These are phyloP conservation scores for Dryobotodes eremita DNA, from an alignment of 2,888 invertebrate species.

Conservation along the genomic window DNA sequence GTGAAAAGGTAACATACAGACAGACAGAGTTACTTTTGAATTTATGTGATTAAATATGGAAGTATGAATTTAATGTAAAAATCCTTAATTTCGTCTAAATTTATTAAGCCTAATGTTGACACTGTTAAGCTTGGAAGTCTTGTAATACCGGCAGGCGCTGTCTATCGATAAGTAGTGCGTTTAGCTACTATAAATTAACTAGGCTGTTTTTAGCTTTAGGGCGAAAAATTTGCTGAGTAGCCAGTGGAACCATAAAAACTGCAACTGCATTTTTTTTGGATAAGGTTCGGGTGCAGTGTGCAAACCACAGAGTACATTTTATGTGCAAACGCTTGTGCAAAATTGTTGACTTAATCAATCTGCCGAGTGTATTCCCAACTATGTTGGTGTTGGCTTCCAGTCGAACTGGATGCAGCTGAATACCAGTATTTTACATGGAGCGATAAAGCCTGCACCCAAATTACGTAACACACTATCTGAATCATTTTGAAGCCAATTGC, in stretches of 20 bases:
- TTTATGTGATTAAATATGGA: too few relatives aligned
- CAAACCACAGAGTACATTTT: too few relatives aligned
- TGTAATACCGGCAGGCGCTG: neutral
- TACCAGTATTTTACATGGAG: neutral
- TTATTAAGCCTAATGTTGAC: conserved; percentile 1
- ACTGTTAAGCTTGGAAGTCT: neutral
- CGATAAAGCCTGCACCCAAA: neutral
- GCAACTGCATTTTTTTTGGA: neutral
- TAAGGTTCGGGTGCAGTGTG: neutral
- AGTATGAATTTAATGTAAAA: neutral
- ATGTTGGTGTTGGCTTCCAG: neutral
- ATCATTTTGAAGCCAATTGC: too few relatives aligned
- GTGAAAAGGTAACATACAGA: too few relatives aligned
- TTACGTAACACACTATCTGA: too few relatives aligned
- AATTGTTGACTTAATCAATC: neutral
- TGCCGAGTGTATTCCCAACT: neutral
- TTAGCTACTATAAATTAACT: neutral
- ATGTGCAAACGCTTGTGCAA: neutral
- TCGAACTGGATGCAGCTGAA: neutral
- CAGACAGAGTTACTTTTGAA: too few relatives aligned
- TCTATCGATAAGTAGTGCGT: neutral
- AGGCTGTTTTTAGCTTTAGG: neutral
- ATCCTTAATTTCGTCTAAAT: neutral
- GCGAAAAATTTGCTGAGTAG: neutral
- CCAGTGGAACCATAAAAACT: neutral